Evolutionary conservation across 2,888 invertebrate genomes (phyloP).

Genomic region (Drosophila neonasuta): DNA sequence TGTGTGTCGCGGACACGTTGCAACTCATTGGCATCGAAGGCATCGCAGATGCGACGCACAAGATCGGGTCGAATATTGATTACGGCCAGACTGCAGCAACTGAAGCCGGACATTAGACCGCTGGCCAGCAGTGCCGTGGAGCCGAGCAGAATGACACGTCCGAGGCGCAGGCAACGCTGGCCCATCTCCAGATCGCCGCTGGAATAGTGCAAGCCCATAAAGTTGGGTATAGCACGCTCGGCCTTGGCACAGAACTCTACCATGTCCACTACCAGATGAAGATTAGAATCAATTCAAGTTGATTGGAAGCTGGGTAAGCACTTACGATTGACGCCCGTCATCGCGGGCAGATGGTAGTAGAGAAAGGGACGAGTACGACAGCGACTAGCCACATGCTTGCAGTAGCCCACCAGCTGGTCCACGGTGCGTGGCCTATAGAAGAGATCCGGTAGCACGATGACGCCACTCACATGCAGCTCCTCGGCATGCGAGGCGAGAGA

Average conservation of each 20-base stretch:
- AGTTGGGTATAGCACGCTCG: conserved; percentile 86
- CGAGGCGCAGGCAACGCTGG: conserved; percentile 84
- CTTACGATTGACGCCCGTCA: conserved; percentile 89
- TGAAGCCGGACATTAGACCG: conserved; percentile 87
- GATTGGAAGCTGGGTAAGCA: conserved; percentile 40
- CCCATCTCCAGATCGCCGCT: conserved; percentile 88
- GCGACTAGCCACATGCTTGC: conserved; percentile 86
- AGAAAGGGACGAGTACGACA: conserved; percentile 90
- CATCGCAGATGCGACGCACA: conserved; percentile 84
- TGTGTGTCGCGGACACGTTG: conserved; percentile 39
- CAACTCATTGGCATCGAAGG: conserved; percentile 79
- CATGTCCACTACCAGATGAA: conserved; percentile 86
- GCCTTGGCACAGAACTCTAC: conserved; percentile 86
- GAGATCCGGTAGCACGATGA: conserved; percentile 89
- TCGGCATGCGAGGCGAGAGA: conserved; percentile 87
- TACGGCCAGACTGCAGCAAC: conserved; percentile 88
- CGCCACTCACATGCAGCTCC: conserved; percentile 85
- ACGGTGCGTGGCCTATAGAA: conserved; percentile 88
- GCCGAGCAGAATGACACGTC: conserved; percentile 86
- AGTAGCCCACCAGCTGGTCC: conserved; percentile 86
- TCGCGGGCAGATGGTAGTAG: conserved; percentile 91
- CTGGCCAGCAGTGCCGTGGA: conserved; percentile 86
- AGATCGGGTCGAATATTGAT: conserved; percentile 86
- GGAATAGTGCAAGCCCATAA: conserved; percentile 92
- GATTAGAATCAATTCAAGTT: background rate